Percentiles rank a stretch among this genome's conserved stretches.
Conservation (phyloP, 2,888 invertebrate species). For the Morinoia aosen region DNA sequence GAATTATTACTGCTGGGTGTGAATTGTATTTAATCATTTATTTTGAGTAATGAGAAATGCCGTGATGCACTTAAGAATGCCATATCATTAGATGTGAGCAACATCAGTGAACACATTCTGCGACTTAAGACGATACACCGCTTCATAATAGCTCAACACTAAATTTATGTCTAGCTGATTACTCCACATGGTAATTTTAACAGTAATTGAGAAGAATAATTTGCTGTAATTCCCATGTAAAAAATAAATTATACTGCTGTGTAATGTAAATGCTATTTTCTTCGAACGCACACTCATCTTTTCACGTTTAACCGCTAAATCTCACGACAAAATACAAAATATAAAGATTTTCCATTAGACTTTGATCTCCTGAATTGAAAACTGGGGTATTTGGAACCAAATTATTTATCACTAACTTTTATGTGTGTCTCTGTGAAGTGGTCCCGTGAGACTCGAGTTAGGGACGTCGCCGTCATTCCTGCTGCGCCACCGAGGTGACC, state of each 20-base stretch:
- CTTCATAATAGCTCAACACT: too few relatives aligned
- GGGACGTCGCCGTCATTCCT: conserved; percentile 27
- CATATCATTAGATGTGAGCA: too few relatives aligned
- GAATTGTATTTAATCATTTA: too few relatives aligned
- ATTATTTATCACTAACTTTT: not conserved
- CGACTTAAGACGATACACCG: too few relatives aligned
- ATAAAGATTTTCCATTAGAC: not conserved
- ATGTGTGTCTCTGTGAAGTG: not conserved
- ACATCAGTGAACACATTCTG: too few relatives aligned
- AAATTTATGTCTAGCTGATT: too few relatives aligned
- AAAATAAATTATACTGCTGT: not conserved
- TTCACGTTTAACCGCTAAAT: not conserved
- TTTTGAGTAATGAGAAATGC: too few relatives aligned
- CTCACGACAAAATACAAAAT: not conserved
- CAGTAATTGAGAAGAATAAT: too few relatives aligned
- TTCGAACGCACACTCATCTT: not conserved
- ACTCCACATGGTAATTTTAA: too few relatives aligned
- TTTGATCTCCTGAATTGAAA: not conserved
- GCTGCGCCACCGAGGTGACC: conserved; percentile 15
- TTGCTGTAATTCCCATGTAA: not conserved
- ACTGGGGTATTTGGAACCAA: not conserved
- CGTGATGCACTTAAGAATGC: too few relatives aligned
- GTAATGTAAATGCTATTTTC: not conserved
- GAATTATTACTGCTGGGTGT: too few relatives aligned
- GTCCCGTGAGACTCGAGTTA: not conserved